Conservation (phyloP, 2,797 vertebrate genomes). For the Squalus acanthias region DNA sequence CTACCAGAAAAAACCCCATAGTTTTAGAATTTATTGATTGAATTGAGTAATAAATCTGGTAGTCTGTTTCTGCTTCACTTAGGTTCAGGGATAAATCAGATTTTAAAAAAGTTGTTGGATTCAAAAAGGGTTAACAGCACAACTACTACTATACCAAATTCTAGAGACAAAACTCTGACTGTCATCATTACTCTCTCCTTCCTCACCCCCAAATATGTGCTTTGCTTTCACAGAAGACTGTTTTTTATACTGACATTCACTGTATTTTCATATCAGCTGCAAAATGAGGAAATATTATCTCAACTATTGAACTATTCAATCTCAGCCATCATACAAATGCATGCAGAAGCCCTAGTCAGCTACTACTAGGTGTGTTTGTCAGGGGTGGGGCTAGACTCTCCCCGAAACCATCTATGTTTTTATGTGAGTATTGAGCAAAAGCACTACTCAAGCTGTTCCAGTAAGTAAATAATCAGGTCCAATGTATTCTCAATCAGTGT, state of each 20-base stretch:
- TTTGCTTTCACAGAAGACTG: background rate
- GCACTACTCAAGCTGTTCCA: background rate
- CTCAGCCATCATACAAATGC: background rate
- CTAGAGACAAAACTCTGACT: background rate
- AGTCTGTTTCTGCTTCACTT: background rate
- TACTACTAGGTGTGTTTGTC: background rate
- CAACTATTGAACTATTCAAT: background rate
- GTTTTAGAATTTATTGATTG: background rate
- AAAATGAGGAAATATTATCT: background rate
- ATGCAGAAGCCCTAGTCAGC: background rate
- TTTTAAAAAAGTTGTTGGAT: background rate
- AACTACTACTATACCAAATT: background rate
- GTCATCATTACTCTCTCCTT: background rate
- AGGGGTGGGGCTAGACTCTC: background rate
- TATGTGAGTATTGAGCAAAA: background rate
- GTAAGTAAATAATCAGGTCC: background rate
- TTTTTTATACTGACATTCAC: background rate
- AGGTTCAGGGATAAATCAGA: background rate
- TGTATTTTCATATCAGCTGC: background rate
- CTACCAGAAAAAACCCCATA: background rate
- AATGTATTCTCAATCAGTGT: background rate
- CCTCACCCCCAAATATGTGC: background rate
- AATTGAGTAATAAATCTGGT: background rate
- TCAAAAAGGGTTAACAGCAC: background rate
- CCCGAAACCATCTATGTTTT: background rate